Evolutionary conservation across 1,140 invertebrate genomes (phyloP), one percentile per base, ranked within the genome.

Genomic region (Drosophila parabipectinata): DNA sequence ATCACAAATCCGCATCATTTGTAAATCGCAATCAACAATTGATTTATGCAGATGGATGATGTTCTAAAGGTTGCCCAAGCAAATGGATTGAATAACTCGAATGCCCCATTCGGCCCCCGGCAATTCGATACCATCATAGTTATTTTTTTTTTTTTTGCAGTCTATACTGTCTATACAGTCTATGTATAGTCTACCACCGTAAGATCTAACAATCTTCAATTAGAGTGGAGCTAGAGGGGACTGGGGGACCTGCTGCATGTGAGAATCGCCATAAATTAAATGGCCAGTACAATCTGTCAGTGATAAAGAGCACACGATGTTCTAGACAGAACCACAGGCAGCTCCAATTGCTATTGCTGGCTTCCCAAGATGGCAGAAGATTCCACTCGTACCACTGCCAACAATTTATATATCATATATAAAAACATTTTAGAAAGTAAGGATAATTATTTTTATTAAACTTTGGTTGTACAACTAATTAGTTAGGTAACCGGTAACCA

Each of bases 221-320:
- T 18, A 12, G 28, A n/a, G 32, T 2, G n/a, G 37, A 1, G 3
- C 8, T 34, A 55, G 62, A 45, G 61, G 67, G 63, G 53, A 2
- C 14, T 15, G 12, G 58, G 54, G 14, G 24, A 60, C 30, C 39
- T 30, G 34, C 47, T 44, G 39, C 61, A 58, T 73, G 57, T 68
- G 69, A 68, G 50, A 61, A 79, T 60, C 66, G 59, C 67, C 44
- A 73, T 77, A 81, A 81, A 81, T 77, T 63, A 56, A 62, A 68
- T 56, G 62, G 73, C 73, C 72, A 55, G 51, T 48, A 76, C 73
- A 77, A 67, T 78, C 60, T 82, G 79, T 67, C 78, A 72, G 69
- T 77, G 73, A 72, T 62, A 81, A 81, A 76, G 78, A 80, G 66
- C 78, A 83, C 63, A 83, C 78, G 57, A 64, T 76, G 55, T 59